A percentile compares a stretch with the other conserved stretches of the same genome.
These are phyloP conservation scores for Coreius guichenoti DNA, from an alignment of 2,797 vertebrate genomes.

Conservation along the genomic window DNA sequence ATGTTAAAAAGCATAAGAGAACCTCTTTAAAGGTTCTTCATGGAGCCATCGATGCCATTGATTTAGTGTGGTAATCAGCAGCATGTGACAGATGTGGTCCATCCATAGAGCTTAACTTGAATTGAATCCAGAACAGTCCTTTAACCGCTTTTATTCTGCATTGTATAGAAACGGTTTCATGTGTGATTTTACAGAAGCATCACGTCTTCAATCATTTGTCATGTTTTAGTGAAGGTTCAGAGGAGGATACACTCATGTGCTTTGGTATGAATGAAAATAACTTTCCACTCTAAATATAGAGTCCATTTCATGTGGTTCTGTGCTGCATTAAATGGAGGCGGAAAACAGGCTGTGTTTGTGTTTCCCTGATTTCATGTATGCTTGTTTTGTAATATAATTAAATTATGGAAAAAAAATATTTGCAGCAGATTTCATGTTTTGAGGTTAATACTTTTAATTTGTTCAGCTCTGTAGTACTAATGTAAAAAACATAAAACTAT, in stretches of 20 bases:
- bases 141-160: neutral
- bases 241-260: neutral
- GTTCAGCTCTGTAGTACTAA: neutral
- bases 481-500: neutral
- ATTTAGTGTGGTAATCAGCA: neutral
- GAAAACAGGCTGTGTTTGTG: slow-evolving; percentile 54
- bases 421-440: neutral
- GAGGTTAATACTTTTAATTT: neutral
- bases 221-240: neutral
- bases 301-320: slow-evolving; percentile 65
- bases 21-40: neutral
- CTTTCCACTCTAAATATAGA: slow-evolving; percentile 71
- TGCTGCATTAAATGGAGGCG: slow-evolving; percentile 72
- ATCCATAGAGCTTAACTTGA: neutral
- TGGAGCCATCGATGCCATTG: neutral
- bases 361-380: slow-evolving; percentile 6
- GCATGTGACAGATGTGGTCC: neutral
- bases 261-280: slow-evolving; percentile 72
- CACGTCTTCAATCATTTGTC: neutral
- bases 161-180: neutral
- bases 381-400: slow-evolving; percentile 8
- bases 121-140: neutral
- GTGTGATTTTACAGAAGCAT: neutral
- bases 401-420: neutral
- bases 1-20: neutral